phyloP scores from a whole-genome alignment of 2,797 vertebrate species.

The Lagorchestes hirsutus region DNA sequence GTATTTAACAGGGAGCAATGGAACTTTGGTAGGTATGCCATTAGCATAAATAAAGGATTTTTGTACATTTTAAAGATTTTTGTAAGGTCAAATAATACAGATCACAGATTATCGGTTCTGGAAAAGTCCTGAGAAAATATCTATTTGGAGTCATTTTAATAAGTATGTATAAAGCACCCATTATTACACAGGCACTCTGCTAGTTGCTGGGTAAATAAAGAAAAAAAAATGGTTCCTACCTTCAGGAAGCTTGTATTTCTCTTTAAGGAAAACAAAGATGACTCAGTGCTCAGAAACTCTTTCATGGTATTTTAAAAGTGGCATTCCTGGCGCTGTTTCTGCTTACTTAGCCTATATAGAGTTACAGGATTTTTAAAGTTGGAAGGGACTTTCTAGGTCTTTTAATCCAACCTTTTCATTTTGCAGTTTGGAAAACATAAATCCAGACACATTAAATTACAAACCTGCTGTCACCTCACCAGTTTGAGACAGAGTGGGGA shows the following conservation, averaged over 20 bases:
- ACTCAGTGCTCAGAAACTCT: too few relatives aligned
- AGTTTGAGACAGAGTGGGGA: too few relatives aligned
- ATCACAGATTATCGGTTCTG: not conserved
- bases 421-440: not conserved
- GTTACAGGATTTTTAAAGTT: too few relatives aligned
- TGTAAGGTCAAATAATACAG: not conserved
- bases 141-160: not conserved
- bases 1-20: not conserved
- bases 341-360: too few relatives aligned
- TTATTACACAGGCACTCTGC: not conserved
- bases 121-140: not conserved
- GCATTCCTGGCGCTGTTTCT: too few relatives aligned
- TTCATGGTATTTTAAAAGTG: too few relatives aligned
- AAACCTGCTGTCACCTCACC: not conserved
- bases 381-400: too few relatives aligned
- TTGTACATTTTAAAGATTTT: not conserved
- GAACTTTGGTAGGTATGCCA: not conserved
- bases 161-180: not conserved
- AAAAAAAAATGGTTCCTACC: not conserved
- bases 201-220: not conserved
- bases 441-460: not conserved
- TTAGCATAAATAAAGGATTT: not conserved
- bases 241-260: not conserved
- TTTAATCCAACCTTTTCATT: too few relatives aligned
- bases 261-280: not conserved